Base-by-base conservation (phyloP, 1,140 invertebrate species). In the Bombus ignitus region DNA sequence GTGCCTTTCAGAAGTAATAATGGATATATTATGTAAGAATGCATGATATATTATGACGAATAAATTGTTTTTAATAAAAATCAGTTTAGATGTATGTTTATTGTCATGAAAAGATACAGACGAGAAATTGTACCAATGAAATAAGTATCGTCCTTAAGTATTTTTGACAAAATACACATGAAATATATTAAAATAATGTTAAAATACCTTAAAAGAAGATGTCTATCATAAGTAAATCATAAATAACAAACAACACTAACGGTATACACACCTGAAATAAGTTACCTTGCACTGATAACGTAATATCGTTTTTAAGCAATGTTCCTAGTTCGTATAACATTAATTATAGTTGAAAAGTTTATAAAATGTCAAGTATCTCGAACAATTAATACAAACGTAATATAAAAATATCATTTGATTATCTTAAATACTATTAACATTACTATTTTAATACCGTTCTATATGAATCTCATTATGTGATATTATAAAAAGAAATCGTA, bases 1-100 rank as follows among this genome's bases (percentile, higher is more conserved):
- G 95, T 95, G 95, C 94, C 94, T 95, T 95, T 93, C 90, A 91
- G 74, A 94, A 94, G 91, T 95, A 95, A 94, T 94, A 94, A 95
- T 93, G 92, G 92, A 92, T 92, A 93, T 92, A 92, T 92, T 93
- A 93, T 92, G 92, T 95, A 95, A 94, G 92, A 92, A 91, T 92
- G 90, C 92, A 92, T 92, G 93, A 93, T 94, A 95, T 94, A 94
- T 93, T 93, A 92, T 92, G 90, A 93, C 92, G 88, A 93, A 94
- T 94, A 94, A 95, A 94, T 92, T 91, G 93, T 94, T 95, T 95
- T 94, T 94, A 92, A 94, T 94, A 94, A 93, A 94, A 86, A 86
- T 47, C 10, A 25, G 22, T 72, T 81, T 81, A 68, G 15, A 77
- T 89, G 57, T 32, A 73, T 15, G 32, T 85, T 89, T 83, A 78